Base-by-base conservation (phyloP, 1,140 invertebrate genomes). In the Apis florea region DNA sequence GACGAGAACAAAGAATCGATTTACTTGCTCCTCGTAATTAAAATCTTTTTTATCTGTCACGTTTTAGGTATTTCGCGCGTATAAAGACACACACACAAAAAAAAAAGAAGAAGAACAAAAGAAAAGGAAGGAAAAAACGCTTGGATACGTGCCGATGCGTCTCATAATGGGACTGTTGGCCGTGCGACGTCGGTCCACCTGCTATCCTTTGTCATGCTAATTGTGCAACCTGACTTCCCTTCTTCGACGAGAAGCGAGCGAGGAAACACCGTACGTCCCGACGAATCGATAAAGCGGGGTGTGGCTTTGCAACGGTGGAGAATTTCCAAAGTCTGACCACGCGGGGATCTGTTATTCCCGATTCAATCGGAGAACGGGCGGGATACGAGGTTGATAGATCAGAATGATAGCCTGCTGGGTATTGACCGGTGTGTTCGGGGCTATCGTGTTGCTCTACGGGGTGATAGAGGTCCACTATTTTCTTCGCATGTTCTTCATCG, bases 401-500 rank as follows among this genome's bases (percentile, higher is more conserved):
- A 88, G n/a, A 63, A 88, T 81, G 93, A 91, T 93, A 71, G 86
- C 90, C 24, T 95, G 94, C 76, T 94, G 94, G 92, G 83, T 94
- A 40, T 72, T 94, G 49, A 92, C 91, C 59, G 94, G 93, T 51
- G 82, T 92, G 24, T 90, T 95, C 56, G 90, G 92, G 11, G 88
- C 92, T 17, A 70, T 96, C 12, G 90, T 96, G 61, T 78, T 95
- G 2, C 89, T 95, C 4, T 95, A 96, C 89, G 91, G 93, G 26
- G 91, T 95, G 64, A 89, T 96, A 59, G 96, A 96, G 88, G 89
- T 96, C 19, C 95, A 96, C 86, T 96, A 96, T 89, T 96, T 96
- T 90, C 87, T 96, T 83, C 93, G 96, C 85, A 95, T 96, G 92
- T 94, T 95, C 83, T 87, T 96, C 63, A 95, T 95, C 68, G 94